phyloP scores from a whole-genome alignment of 64 coral and sea anemone genomes.

The Hydrozoanthus tunicans region DNA sequence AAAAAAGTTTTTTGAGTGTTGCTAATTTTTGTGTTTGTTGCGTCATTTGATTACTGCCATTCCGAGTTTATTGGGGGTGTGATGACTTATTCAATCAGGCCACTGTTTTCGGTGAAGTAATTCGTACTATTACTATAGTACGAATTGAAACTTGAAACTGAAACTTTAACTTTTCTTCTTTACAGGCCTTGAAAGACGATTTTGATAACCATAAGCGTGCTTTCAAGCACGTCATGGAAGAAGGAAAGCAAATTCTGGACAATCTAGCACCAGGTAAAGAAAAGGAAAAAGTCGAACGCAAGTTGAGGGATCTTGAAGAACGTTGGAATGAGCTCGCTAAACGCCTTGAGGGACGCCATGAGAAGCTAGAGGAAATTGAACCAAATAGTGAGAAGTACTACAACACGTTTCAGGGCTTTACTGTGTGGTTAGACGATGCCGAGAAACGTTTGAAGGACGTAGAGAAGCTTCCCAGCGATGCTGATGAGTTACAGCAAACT shows the following conservation, averaged over 20 bases:
- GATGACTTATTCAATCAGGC: no score
- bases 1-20: no score
- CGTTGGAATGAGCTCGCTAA: constrained; percentile 65
- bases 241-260: constrained; percentile 68
- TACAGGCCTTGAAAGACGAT: constrained; percentile 45
- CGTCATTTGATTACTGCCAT: no score
- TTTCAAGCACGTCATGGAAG: constrained; percentile 73
- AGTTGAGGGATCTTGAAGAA: constrained; percentile 55
- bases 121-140: no score
- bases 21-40: no score
- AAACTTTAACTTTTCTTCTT: not conserved
- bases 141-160: no score
- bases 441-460: constrained; percentile 69
- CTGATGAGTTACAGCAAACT: constrained; percentile 63
- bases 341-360: constrained; percentile 50
- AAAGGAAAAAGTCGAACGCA: constrained; percentile 74
- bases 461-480: constrained; percentile 82
- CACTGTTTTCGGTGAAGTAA: no score
- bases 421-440: constrained; percentile 74
- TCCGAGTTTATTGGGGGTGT: no score
- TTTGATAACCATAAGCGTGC: constrained; percentile 62
- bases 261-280: constrained; percentile 65
- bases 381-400: constrained; percentile 75
- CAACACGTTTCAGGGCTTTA: constrained; percentile 59
- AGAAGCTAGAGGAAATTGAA: constrained; percentile 67